A percentile compares a stretch with the other conserved stretches of the same genome.
Evolutionary conservation across 2,113 vertebrate genomes (phyloP).

Genomic region (Saimiri boliviensis): DNA sequence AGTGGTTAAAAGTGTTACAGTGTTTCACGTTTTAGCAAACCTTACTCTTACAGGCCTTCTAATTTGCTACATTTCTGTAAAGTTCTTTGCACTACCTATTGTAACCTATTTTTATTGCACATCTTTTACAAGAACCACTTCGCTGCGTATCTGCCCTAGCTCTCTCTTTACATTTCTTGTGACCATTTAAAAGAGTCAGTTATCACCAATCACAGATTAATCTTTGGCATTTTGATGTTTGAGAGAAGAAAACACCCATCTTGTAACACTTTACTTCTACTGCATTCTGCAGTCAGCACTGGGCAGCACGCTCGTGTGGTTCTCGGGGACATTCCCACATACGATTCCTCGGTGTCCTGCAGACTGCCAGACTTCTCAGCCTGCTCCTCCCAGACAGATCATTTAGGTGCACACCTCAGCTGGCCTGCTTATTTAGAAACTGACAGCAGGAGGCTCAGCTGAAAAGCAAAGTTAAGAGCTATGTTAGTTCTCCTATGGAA

Average conservation of each 20-base stretch:
- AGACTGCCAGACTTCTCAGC: neutral
- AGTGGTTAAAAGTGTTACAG: neutral
- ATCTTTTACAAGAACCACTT: constrained; percentile 11
- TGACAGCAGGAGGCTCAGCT: constrained; percentile 94
- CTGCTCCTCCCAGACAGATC: neutral
- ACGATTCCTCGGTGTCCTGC: neutral
- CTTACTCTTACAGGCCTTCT: constrained; percentile 30
- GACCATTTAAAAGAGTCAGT: constrained; percentile 6
- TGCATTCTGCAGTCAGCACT: neutral
- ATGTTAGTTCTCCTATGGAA: constrained; percentile 4
- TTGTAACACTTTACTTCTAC: constrained; percentile 18
- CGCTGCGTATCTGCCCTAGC: neutral
- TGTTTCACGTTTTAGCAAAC: neutral
- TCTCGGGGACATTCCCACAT: neutral
- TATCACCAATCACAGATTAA: neutral
- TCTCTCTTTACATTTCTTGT: neutral
- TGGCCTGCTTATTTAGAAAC: constrained; percentile 88
- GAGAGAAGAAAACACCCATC: constrained; percentile 46
- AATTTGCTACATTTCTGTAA: neutral
- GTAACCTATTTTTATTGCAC: constrained; percentile 54
- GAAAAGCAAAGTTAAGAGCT: constrained; percentile 77
- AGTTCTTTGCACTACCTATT: neutral
- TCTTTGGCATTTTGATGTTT: constrained; percentile 72
- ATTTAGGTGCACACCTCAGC: neutral
- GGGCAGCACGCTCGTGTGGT: neutral